Percentiles rank a stretch among this genome's conserved stretches.
Evolutionary conservation across 2,888 invertebrate genomes (phyloP).

Genomic region (Xestia rhomboidea): DNA sequence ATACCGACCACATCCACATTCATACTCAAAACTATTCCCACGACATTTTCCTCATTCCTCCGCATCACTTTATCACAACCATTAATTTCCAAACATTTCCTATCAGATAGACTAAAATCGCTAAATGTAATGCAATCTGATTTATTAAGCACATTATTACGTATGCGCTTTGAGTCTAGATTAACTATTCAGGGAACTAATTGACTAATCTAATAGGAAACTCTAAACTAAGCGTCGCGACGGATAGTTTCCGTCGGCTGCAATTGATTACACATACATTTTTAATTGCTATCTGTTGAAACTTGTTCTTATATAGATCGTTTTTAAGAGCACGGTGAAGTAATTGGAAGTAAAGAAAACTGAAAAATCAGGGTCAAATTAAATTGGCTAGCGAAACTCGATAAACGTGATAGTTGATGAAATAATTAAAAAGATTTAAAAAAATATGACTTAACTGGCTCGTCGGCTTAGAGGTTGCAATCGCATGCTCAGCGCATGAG

Average conservation of each 20-base stretch:
- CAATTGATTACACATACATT: conserved; percentile 52
- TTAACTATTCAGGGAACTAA: conserved; percentile 53
- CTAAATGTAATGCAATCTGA: conserved; percentile 6
- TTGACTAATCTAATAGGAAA: conserved; percentile 52
- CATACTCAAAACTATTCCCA: too few relatives aligned
- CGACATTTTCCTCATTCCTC: too few relatives aligned
- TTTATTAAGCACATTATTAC: conserved; percentile 19
- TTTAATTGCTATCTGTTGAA: conserved; percentile 21
- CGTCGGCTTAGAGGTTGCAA: too few relatives aligned
- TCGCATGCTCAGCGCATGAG: too few relatives aligned
- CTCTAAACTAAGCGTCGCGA: conserved; percentile 60
- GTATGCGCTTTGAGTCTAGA: conserved; percentile 28
- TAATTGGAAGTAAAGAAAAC: background rate
- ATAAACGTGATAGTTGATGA: background rate
- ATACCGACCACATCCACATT: too few relatives aligned
- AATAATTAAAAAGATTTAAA: background rate
- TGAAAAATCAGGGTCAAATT: background rate
- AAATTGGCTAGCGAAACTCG: background rate
- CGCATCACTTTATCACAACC: background rate
- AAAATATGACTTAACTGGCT: too few relatives aligned
- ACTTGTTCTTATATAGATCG: background rate
- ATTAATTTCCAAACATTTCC: background rate
- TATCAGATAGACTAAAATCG: conserved; percentile 9
- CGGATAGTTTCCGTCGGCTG: conserved; percentile 67
- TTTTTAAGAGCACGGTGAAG: too few relatives aligned